Conservation (phyloP, 1,140 invertebrate species). For the Pectinophora gossypiella region DNA sequence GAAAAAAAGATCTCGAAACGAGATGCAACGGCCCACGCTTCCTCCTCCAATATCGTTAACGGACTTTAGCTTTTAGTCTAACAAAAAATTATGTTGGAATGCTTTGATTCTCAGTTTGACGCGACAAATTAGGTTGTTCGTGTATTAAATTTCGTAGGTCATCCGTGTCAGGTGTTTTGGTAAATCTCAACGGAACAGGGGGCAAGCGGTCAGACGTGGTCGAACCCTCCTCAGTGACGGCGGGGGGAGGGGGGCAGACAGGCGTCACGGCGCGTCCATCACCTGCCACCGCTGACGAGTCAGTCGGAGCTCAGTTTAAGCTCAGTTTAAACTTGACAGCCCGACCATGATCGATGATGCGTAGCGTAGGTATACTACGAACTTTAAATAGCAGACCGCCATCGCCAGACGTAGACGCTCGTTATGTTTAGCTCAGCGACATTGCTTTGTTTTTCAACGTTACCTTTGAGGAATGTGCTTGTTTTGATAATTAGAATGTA, state of each 20-base stretch:
- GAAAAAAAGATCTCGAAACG: neutral
- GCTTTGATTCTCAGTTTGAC: neutral
- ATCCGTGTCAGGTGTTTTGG: neutral
- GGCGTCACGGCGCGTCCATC: constrained; percentile 38
- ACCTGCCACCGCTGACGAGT: constrained; percentile 38
- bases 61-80: neutral
- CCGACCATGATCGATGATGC: constrained; percentile 46
- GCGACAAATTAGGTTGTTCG: neutral
- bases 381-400: constrained; percentile 34
- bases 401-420: constrained; percentile 27
- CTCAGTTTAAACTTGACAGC: constrained; percentile 42
- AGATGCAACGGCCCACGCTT: neutral
- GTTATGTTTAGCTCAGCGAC: constrained; percentile 43
- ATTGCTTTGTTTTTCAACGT: constrained; percentile 38
- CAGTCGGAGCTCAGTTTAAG: constrained; percentile 30
- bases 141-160: no score
- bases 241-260: constrained; percentile 21
- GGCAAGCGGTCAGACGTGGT: constrained; percentile 19
- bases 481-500: constrained; percentile 30
- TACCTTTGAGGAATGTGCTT: no score
- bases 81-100: constrained; percentile 4
- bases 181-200: constrained; percentile 5
- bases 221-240: constrained; percentile 10
- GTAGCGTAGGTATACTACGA: constrained; percentile 33
- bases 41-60: constrained; percentile 5